phyloP scores from a whole-genome alignment of 2,888 invertebrate genomes.

The Ormyrus labotus region DNA sequence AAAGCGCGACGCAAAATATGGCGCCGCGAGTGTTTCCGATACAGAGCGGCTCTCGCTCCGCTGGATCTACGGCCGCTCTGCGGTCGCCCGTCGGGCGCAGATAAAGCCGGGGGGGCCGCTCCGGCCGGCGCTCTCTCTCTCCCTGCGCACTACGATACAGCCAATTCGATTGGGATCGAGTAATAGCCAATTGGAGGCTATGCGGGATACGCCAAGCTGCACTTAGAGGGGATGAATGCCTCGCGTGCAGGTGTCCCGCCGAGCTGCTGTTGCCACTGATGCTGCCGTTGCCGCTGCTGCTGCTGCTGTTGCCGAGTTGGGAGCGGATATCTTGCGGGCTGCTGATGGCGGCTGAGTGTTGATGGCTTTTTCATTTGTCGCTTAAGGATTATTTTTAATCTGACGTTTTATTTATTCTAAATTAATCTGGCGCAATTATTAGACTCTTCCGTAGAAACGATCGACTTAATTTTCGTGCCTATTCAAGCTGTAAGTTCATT shows the following conservation, averaged over 20 bases:
- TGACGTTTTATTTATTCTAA: too few species aligned
- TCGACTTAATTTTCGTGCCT: too few species aligned
- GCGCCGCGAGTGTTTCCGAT: slow-evolving; percentile 52
- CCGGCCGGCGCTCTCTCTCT: slow-evolving; percentile 16
- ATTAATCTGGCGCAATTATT: too few species aligned
- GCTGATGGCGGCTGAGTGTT: background rate
- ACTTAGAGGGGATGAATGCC: background rate
- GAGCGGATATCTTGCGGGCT: too few species aligned
- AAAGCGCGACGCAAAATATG: slow-evolving; percentile 50
- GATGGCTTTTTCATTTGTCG: background rate
- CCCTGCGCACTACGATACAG: slow-evolving; percentile 62
- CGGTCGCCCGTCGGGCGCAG: slow-evolving; percentile 55
- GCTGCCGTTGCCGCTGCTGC: too few species aligned
- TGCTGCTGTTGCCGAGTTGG: too few species aligned
- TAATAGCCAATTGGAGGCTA: slow-evolving; percentile 69
- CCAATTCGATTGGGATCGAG: slow-evolving; percentile 69
- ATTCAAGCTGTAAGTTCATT: too few species aligned
- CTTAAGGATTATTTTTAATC: background rate
- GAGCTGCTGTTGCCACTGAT: background rate
- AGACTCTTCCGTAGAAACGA: too few species aligned
- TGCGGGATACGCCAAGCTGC: background rate
- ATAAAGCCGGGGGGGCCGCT: slow-evolving; percentile 61
- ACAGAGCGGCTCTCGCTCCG: slow-evolving; percentile 37
- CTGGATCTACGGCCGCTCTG: background rate
- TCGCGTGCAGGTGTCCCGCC: background rate